Percentiles rank a stretch among this genome's conserved stretches.
Conservation (phyloP, 2,797 vertebrate genomes). For the Dryobates pubescens region DNA sequence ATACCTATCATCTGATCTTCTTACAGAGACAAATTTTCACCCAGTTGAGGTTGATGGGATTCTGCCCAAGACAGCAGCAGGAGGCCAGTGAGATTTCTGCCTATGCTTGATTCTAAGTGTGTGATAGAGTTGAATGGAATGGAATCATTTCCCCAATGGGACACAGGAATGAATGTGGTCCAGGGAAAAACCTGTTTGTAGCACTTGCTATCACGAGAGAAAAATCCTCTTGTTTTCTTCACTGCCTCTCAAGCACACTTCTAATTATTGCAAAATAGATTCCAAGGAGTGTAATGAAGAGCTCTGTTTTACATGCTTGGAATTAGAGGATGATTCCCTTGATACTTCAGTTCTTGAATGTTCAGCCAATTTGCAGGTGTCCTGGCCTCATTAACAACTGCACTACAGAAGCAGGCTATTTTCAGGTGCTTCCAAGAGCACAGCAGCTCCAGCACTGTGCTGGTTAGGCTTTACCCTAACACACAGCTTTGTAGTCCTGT, state of each 20-base stretch:
- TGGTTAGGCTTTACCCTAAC: neutral
- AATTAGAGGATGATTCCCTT: conserved; percentile 22
- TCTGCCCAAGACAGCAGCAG: neutral
- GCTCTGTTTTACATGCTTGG: conserved; percentile 33
- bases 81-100: neutral
- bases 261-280: conserved; percentile 31
- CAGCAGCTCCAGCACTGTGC: neutral
- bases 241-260: neutral
- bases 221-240: conserved; percentile 25
- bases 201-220: neutral
- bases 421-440: neutral
- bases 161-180: neutral
- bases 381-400: conserved; percentile 26
- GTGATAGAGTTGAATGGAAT: neutral
- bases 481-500: neutral
- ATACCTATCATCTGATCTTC: neutral
- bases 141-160: neutral
- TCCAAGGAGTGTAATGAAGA: conserved; percentile 29
- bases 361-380: conserved; percentile 23
- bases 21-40: neutral
- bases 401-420: neutral
- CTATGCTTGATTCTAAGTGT: neutral
- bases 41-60: neutral
- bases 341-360: neutral
- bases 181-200: neutral